Base-by-base conservation (phyloP, 2,888 invertebrate genomes). In the Gnatocerus cornutus region DNA sequence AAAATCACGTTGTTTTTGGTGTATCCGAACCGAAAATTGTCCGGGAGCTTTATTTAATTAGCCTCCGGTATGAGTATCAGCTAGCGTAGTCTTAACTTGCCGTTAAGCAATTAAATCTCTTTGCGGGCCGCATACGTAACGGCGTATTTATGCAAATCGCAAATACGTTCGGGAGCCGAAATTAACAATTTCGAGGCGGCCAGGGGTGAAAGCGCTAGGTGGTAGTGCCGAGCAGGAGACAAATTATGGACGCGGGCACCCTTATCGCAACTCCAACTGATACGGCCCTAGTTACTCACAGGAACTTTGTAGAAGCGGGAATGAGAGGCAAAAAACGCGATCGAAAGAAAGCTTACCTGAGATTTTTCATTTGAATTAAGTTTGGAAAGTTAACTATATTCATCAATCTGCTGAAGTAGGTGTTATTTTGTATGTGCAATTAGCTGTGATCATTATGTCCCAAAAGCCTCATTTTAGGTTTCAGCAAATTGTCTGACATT, bases 21-120 rank as follows among this genome's bases (percentile, higher is more conserved):
- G 76, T 76, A 78, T 75, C 75, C 75, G 77, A 79, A 78, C 78
- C 76, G 80, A 82, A 82, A 82, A 82, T 80, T 80, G 80, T 81
- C 80, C 78, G 75, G 77, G 77, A 80, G 79, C 79, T 80, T 81
- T 81, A 82, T 82, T 82, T 81, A 82, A 82, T 82, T 82, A 82
- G 75, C 71, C 77, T 78, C 78, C 74, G 76, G 77, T 79, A 79
- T 80, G 81, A 79, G 79, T 79, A 80, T 79, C 79, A 79, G 77
- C 77, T 76, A 76, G 79, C 78, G 77, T 77, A 78, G 81, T 81
- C 81, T 82, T 81, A 81, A 81, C 81, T 81, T 79, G 79, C 80
- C 79, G 80, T 79, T 80, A 79, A 81, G 81, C 82, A 82, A 82
- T 82, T 82, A 82, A 81, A 81, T 80, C 80, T 80, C 81, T 80